Evolutionary conservation across 2,888 invertebrate genomes (phyloP), one percentile per base, ranked within the genome.

Genomic region (Trilocha varians): DNA sequence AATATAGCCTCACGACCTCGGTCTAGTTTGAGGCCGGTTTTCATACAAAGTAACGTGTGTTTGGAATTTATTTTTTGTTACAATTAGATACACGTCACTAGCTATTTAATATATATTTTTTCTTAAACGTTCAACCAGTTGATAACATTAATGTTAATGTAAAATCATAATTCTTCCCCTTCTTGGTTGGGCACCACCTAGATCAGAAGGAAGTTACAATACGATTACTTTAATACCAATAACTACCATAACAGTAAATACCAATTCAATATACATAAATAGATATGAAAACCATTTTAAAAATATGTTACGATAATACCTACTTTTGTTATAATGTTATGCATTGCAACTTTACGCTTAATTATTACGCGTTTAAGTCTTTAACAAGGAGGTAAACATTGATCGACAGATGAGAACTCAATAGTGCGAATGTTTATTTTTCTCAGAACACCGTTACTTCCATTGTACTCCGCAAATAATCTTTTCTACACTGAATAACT

Each of bases 401-500:
- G 32, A 36, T 17, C 13, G 17, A 16, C 17, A 17, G 33, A 39
- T 17, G 16, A 33, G 36, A 43, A 39, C 13, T 40, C 39, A 49
- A 50, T 48, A n/a, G n/a, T n/a, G n/a, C n/a, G n/a, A 34, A 34
- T 50, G 47, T 49, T 46, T 44, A 46, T 37, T 39, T 33, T 32
- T 38, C 39, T 46, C 39, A 48, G 52, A 57, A 53, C 55, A 59
- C 61, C 55, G 58, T 63, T 56, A 55, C 48, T 53, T 49, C 44
- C 58, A 58, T 53, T 49, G 58, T 57, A 57, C 62, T 62, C 63
- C 57, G 68, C 68, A 61, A 66, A 70, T 68, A 65, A 70, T 64
- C 62, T 60, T 63, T 58, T 57, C 57, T 54, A 60, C 59, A 57
- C 56, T 57, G 52, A 52, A 58, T 53, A 34, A 49, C 43, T 56